These are phyloP conservation scores for Pachypeltis micranthus DNA, from an alignment of 1,140 invertebrate genomes.

Conservation along the genomic window DNA sequence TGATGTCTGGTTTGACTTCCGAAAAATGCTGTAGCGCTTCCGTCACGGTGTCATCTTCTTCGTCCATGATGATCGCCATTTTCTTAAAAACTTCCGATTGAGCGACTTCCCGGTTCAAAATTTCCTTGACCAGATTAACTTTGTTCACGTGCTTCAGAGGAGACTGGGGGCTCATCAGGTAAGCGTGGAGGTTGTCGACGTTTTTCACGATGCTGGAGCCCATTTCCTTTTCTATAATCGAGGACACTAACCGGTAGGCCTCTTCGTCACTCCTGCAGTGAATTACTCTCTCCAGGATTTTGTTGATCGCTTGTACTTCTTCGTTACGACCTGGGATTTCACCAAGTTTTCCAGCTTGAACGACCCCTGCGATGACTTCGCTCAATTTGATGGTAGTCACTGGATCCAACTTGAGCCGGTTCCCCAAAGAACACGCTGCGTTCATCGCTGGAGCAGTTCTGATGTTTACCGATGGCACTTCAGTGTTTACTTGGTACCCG, in stretches of 20 bases:
- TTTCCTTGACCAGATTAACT: constrained; percentile 46
- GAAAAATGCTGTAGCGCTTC: constrained; percentile 47
- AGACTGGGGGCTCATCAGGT: constrained; percentile 19
- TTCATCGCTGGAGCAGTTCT: constrained; percentile 33
- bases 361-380: constrained; percentile 24
- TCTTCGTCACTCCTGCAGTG: constrained; percentile 20
- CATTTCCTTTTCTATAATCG: constrained; percentile 23
- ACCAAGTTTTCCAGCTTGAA: constrained; percentile 15
- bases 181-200: constrained; percentile 23
- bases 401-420: constrained; percentile 36
- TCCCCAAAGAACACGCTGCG: constrained; percentile 35
- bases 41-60: constrained; percentile 43
- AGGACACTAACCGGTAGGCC: constrained; percentile 20
- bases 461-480: constrained; percentile 48
- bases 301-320: constrained; percentile 17
- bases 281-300: constrained; percentile 19
- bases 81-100: constrained; percentile 45
- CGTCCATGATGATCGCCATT: constrained; percentile 43
- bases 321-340: constrained; percentile 10
- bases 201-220: constrained; percentile 15
- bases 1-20: constrained; percentile 40
- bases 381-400: constrained; percentile 37
- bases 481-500: constrained; percentile 47
- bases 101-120: constrained; percentile 39
- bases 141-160: constrained; percentile 39